Percentiles rank a stretch among this genome's conserved stretches.
These are phyloP conservation scores for Perithous albicinctus DNA, from an alignment of 2,888 invertebrate genomes.

Conservation along the genomic window DNA sequence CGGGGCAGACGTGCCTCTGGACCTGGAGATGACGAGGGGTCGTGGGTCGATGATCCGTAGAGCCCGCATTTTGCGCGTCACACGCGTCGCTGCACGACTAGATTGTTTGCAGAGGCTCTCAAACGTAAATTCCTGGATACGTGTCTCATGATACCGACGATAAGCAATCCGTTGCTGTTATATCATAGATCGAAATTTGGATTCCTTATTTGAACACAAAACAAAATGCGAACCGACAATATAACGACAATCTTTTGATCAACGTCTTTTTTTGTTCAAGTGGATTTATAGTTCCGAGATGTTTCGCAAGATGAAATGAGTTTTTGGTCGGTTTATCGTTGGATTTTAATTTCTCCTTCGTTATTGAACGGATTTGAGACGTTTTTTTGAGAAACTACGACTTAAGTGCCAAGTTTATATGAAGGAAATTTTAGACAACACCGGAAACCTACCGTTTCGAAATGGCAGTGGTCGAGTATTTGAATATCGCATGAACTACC, in stretches of 20 bases:
- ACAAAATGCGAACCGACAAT: neutral
- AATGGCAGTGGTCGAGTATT: too few species aligned
- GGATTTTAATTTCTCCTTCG: too few species aligned
- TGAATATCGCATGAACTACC: too few species aligned
- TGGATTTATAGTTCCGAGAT: neutral
- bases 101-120: conserved; percentile 85
- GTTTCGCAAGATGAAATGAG: too few species aligned
- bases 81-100: conserved; percentile 84
- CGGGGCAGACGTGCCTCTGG: conserved; percentile 22
- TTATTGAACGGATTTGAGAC: too few species aligned
- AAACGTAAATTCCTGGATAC: conserved; percentile 69
- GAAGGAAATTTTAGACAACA: too few species aligned
- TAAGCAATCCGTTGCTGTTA: neutral
- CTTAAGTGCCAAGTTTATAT: too few species aligned
- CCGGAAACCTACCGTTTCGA: too few species aligned
- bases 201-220: neutral
- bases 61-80: conserved; percentile 85
- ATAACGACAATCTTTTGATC: neutral
- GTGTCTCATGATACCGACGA: neutral
- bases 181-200: neutral
- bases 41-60: conserved; percentile 81
- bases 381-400: too few species aligned
- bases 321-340: too few species aligned
- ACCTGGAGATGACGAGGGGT: conserved; percentile 32
- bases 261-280: neutral